Conservation (phyloP, 2,113 vertebrate genomes). For the Synchiropus splendidus region DNA sequence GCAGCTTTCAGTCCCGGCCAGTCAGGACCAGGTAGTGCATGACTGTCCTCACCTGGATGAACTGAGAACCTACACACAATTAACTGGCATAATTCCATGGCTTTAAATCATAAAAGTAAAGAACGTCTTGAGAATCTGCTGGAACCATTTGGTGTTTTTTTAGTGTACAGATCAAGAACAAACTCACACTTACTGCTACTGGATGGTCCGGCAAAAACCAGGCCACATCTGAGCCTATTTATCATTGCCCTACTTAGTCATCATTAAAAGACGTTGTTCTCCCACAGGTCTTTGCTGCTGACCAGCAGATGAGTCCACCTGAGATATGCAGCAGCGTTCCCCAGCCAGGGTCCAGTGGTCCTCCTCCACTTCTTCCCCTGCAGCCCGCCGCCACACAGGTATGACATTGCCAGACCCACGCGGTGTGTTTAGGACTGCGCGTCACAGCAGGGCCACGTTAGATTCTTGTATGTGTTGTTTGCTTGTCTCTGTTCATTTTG, state of each 20-base stretch:
- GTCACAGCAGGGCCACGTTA: conserved; percentile 21
- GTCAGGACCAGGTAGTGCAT: conserved; percentile 47
- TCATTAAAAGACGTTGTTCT: conserved; percentile 18
- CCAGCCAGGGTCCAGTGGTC: conserved; percentile 53
- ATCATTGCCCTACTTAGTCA: no score
- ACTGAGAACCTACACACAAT: no score
- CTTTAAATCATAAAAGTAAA: no score
- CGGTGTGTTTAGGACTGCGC: conserved; percentile 3
- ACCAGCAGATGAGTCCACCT: conserved; percentile 63
- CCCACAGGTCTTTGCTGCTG: conserved; percentile 58
- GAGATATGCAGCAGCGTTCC: conserved; percentile 33
- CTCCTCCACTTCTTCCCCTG: conserved; percentile 65
- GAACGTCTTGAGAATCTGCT: no score
- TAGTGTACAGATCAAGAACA: no score
- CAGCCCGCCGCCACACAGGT: conserved; percentile 72
- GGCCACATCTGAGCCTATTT: no score
- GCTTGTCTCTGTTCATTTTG: conserved; percentile 41
- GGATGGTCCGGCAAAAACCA: no score
- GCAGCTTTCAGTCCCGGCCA: conserved; percentile 22
- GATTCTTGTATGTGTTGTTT: conserved; percentile 29
- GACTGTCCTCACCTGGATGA: background rate
- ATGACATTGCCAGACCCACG: conserved; percentile 5
- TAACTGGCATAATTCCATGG: no score
- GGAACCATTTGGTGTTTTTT: no score
- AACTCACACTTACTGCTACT: no score